Conservation (phyloP, 2,113 vertebrate genomes). For the Mobula birostris region DNA sequence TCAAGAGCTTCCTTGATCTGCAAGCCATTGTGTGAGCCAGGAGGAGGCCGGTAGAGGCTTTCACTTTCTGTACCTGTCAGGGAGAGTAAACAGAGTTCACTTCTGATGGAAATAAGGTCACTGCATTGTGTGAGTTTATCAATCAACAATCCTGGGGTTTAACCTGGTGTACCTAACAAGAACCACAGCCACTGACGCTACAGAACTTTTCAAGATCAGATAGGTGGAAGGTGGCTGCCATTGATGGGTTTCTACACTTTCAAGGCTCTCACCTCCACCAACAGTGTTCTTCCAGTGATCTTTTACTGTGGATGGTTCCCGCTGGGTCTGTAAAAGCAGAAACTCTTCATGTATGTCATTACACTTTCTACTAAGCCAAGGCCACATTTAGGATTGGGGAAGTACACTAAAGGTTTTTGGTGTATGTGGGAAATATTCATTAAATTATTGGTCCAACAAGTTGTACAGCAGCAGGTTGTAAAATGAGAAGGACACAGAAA, state of each 20-base stretch:
- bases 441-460: neutral
- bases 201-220: neutral
- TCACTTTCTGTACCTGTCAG: conserved; percentile 54
- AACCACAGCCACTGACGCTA: neutral
- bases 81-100: conserved; percentile 29
- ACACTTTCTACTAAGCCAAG: neutral
- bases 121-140: neutral
- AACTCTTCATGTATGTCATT: neutral
- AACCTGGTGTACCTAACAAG: neutral
- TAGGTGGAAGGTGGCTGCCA: neutral
- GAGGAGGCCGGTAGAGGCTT: conserved; percentile 45
- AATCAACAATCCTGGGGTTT: too few species aligned
- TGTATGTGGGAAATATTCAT: neutral
- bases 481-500: neutral
- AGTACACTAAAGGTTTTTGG: neutral
- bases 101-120: neutral
- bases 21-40: conserved; percentile 41
- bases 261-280: neutral
- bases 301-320: neutral
- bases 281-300: neutral
- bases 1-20: conserved; percentile 58
- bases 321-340: neutral
- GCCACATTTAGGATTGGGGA: neutral
- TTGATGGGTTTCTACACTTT: neutral
- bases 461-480: neutral